Base-by-base conservation (phyloP, 2,888 invertebrate genomes). In the Drosophila imparisetae region DNA sequence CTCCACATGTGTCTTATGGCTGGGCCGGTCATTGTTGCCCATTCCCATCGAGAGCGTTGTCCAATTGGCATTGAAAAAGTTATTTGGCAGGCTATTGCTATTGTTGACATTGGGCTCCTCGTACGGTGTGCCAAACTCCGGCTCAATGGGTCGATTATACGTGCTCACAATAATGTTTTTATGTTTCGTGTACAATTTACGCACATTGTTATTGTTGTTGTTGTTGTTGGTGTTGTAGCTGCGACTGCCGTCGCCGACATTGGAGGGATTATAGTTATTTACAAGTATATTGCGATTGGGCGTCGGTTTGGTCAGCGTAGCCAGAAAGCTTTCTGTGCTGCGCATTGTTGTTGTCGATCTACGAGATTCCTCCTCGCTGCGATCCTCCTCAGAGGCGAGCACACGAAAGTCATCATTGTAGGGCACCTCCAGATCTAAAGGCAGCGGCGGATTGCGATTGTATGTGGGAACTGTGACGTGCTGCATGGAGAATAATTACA, bases 1-100 rank as follows among this genome's bases (percentile, higher is more conserved):
- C 93, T 95, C 95, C 50, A 95, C 95, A 86, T 95, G 95, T 67
- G 95, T 95, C 93, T 95, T 95, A 93, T 95, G 95, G 88, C 95
- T 95, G 69, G 95, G 95, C 88, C 95, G 90, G 80, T 90, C 91
- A 59, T 90, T 79, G 62, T 72, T 80, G 7, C 89, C 84, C 78
- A 89, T 75, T 21, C 89, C 84, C 78, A 86, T 76, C 24, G 88
- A 86, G n/a, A 87, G 75, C 8, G 86, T 87, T 30, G 86, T 87
- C 92, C 92, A 92, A 74, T 92, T 92, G 68, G 91, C 89, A 74
- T 92, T 92, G 70, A 92, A 92, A 72, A 92, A 92, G 60, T 91
- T 92, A 67, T 83, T 91, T 53, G 91, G 90, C 73, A 91, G 82
- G 55, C 62, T 87, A 42, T 66, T 81, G 58, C 68, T 79, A 53